These are phyloP conservation scores for Sprattus sprattus DNA, from an alignment of 2,113 vertebrate species.

Conservation along the genomic window DNA sequence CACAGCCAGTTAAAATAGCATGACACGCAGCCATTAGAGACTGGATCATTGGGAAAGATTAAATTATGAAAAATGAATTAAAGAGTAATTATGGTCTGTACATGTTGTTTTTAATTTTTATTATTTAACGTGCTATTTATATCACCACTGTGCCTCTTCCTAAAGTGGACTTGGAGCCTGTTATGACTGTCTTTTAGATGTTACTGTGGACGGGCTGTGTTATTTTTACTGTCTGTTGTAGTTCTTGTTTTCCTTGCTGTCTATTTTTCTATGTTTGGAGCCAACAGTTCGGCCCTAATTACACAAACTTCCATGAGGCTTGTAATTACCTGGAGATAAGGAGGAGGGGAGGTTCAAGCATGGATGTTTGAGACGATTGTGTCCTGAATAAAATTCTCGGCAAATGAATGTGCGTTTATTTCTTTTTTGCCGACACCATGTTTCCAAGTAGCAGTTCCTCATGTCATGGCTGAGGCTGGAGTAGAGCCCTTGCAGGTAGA, in stretches of 20 bases:
- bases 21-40: background rate
- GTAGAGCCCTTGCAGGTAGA: background rate
- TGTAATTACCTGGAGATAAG: conserved; percentile 8
- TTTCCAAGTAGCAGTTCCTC: background rate
- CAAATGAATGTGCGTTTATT: background rate
- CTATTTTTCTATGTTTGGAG: background rate
- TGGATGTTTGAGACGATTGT: conserved; percentile 6
- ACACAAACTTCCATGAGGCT: background rate
- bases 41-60: background rate
- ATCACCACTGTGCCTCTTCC: background rate
- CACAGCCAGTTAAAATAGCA: background rate
- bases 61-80: no score
- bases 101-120: background rate
- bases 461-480: background rate
- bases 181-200: background rate
- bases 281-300: background rate
- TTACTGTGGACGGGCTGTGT: background rate
- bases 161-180: background rate
- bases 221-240: background rate
- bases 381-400: background rate
- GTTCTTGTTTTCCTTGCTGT: background rate
- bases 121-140: background rate
- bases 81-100: background rate
- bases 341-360: conserved; percentile 9
- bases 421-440: background rate